Conservation (phyloP, 2,797 vertebrate species). For the Macropus fuliginosus region DNA sequence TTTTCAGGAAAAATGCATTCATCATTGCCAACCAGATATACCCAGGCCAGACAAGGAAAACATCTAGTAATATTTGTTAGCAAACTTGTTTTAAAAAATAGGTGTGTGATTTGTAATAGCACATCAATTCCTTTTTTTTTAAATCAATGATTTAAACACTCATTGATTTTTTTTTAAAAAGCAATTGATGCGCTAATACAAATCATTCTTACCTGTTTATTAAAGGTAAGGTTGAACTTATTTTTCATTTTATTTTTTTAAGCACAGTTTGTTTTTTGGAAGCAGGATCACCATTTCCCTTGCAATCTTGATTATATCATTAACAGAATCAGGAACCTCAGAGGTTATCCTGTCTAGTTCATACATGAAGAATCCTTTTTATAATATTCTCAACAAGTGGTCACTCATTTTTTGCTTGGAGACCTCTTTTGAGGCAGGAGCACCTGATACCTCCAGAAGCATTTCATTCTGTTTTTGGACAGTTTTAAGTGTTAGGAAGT, state of each 20-base stretch:
- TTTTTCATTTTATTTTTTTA: neutral
- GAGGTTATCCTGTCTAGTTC: neutral
- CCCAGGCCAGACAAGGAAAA: neutral
- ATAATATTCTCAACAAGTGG: neutral
- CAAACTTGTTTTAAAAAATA: neutral
- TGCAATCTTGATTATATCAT: neutral
- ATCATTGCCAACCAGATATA: neutral
- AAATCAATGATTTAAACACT: neutral
- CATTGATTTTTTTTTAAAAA: neutral
- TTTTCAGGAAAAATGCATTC: neutral
- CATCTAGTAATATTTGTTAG: neutral
- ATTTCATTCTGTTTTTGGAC: neutral
- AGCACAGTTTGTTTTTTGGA: neutral
- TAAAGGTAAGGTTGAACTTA: neutral
- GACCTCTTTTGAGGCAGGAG: neutral
- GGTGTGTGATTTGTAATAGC: neutral
- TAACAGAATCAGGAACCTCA: neutral
- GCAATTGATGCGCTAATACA: neutral
- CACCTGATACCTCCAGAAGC: neutral
- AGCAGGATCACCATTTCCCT: neutral
- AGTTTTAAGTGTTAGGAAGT: neutral
- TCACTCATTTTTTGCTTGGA: neutral
- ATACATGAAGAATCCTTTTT: neutral
- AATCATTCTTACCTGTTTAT: neutral
- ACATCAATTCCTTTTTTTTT: neutral